Evolutionary conservation across 2,797 vertebrate species (phyloP), one percentile per base, ranked within the genome.

Genomic region (Tauraco hartlaubi): DNA sequence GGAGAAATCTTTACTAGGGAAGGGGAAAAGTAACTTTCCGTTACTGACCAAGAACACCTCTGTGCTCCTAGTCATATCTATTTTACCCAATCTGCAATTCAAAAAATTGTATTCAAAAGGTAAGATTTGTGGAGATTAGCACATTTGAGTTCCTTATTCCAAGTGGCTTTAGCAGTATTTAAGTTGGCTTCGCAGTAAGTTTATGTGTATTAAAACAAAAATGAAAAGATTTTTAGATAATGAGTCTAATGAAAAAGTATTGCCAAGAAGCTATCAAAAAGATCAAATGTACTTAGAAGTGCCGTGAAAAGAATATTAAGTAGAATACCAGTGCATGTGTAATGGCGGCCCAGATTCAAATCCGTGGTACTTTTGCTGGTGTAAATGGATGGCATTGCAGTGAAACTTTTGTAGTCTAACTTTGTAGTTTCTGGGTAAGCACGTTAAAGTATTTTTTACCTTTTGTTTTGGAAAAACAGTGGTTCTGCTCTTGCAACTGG

Each of bases 231-330:
- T 92, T 88, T 79, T 90, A 84, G 67, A 31, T 93, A 93, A 94
- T 44, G n/a, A 67, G 29, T 86, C 31, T 72, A 74, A 94, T 77
- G 71, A 93, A 86, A 76, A 91, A 86, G 37, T 69, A 39, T 84
- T 76, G 59, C 94, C 55, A 74, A 79, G 73, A 73, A 92, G 41
- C 80, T 87, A 62, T 82, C 88, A 93, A 59, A 86, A 80, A 91
- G 79, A 92, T 96, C 88, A 95, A 77, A 90, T 72, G 59, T 37
- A 58, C 91, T 96, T 87, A 92, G 66, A 58, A 93, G 71, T 85
- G 49, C 44, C 58, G 54, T 86, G 88, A 88, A 82, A 90, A 74
- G 91, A 95, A 95, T 96, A 64, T 79, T 88, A 86, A 96, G 56
- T 74, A 90, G 49, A 55, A 31, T 12, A 41, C 31, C 33, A 51